A percentile compares a stretch with the other conserved stretches of the same genome.
phyloP scores from a whole-genome alignment of 2,888 invertebrate genomes.

The Agrilus biguttatus region DNA sequence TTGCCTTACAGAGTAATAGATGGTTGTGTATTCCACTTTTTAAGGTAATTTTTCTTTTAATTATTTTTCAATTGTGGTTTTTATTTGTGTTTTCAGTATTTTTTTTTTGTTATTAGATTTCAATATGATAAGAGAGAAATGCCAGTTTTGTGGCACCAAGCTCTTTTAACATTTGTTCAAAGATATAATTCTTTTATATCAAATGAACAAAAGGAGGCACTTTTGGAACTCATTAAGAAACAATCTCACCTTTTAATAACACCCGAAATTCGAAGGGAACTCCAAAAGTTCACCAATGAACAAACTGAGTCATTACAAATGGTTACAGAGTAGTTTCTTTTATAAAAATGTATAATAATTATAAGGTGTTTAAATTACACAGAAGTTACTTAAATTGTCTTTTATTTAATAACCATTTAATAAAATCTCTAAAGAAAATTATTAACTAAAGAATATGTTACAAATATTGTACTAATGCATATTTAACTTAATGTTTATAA shows the following conservation, averaged over 20 bases:
- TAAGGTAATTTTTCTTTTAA: slow-evolving; percentile 45
- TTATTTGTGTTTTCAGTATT: background rate
- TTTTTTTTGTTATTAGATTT: slow-evolving; percentile 46
- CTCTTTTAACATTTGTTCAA: slow-evolving; percentile 84
- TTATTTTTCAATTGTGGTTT: background rate
- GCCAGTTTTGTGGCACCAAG: slow-evolving; percentile 96
- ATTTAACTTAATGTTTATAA: too few relatives aligned
- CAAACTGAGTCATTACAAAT: too few relatives aligned
- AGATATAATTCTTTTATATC: slow-evolving; percentile 92
- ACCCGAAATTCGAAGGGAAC: slow-evolving; percentile 72
- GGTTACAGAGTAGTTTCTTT: too few relatives aligned
- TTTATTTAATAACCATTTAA: too few relatives aligned
- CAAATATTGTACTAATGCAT: too few relatives aligned
- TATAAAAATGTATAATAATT: too few relatives aligned
- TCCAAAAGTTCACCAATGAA: slow-evolving; percentile 39
- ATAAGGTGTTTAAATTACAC: too few relatives aligned
- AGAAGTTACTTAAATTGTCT: too few relatives aligned
- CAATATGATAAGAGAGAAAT: slow-evolving; percentile 66
- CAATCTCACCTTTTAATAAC: slow-evolving; percentile 62
- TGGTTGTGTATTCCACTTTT: slow-evolving; percentile 85
- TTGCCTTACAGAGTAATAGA: slow-evolving; percentile 91
- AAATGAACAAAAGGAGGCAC: slow-evolving; percentile 77
- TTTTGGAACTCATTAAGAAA: slow-evolving; percentile 62
- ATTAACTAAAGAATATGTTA: too few relatives aligned
- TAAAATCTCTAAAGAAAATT: too few relatives aligned